Evolutionary conservation across 2,113 vertebrate genomes (phyloP), one percentile per base, ranked within the genome.

Genomic region (Paradisaea rubra): DNA sequence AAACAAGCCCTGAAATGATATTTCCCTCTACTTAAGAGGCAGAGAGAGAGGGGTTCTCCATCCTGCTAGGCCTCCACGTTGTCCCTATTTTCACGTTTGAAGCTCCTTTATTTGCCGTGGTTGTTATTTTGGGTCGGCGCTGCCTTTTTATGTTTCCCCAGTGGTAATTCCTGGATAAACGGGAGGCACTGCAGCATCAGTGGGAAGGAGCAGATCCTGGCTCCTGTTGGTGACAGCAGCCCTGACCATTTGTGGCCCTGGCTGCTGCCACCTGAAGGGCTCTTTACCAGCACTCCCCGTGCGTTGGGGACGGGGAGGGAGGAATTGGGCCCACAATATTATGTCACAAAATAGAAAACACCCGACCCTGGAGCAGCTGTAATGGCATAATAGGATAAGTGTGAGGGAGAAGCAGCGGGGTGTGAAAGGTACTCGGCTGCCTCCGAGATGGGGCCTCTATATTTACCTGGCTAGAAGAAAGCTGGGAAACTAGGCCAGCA

Each of bases 321-420:
- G 45, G 41, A 91, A 56, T 59, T 42, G 86, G 70, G 73, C 93
- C 80, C 83, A 88, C 93, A 83, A 93, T 94, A 93, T 95, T 96
- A 91, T 97, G 93, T 89, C 94, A 97, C 81, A 72, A 96, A 97
- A 57, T 30, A 91, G 96, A 95, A 96, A 97, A 95, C 78, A 83
- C 69, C 92, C 57, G 37, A 94, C 47, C 94, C 84, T 74, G 2
- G 45, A 80, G 80, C 86, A 85, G 89, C 92, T 91, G 78, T 97
- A 97, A 97, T 96, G 80, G 94, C 83, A 85, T 97, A 96, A 97
- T 96, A 60, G 91, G 95, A 80, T 96, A 96, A 97, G 76, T 93
- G 94, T 7, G 12, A 86, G 96, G 91, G 69, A 89, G 80, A 76
- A 90, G 27, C 92, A 93, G 95, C 89, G 33, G 93, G 95, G 33